Evolutionary conservation across 2,888 invertebrate species (phyloP).

Genomic region (Apomyelois bistriatella): DNA sequence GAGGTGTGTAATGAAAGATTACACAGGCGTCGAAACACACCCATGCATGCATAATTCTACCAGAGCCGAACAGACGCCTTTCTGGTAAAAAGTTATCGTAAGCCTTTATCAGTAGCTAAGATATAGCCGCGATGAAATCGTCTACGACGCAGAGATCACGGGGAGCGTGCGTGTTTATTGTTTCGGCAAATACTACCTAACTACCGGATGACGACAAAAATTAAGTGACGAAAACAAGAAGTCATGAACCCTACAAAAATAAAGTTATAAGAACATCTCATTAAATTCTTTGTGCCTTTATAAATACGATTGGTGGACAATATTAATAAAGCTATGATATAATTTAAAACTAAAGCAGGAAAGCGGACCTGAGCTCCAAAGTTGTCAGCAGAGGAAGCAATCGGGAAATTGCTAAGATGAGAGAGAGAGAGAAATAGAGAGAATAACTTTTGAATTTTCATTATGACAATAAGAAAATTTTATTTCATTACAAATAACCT

Average conservation of each 20-base stretch:
- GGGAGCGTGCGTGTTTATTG: not conserved
- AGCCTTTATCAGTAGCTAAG: slow-evolving; percentile 1
- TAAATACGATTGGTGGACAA: too few relatives aligned
- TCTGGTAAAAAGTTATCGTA: not conserved
- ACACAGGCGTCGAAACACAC: not conserved
- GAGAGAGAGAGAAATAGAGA: too few relatives aligned
- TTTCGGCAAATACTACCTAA: slow-evolving; percentile 4
- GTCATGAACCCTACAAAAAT: not conserved
- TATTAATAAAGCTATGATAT: too few relatives aligned
- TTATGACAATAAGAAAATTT: not conserved
- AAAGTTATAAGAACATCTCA: not conserved
- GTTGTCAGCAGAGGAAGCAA: too few relatives aligned
- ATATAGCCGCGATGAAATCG: slow-evolving; percentile 27
- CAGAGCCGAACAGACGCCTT: not conserved
- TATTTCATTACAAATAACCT: not conserved
- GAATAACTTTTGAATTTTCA: too few relatives aligned
- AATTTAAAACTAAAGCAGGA: too few relatives aligned
- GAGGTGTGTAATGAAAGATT: not conserved
- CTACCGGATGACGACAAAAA: not conserved
- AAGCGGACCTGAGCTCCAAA: too few relatives aligned
- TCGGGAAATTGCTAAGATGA: too few relatives aligned
- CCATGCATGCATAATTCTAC: not conserved
- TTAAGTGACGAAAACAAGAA: not conserved
- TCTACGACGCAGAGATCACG: slow-evolving; percentile 17
- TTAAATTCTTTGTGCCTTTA: too few relatives aligned